phyloP scores from a whole-genome alignment of 2,888 invertebrate species.

The Heteropelma amictum region DNA sequence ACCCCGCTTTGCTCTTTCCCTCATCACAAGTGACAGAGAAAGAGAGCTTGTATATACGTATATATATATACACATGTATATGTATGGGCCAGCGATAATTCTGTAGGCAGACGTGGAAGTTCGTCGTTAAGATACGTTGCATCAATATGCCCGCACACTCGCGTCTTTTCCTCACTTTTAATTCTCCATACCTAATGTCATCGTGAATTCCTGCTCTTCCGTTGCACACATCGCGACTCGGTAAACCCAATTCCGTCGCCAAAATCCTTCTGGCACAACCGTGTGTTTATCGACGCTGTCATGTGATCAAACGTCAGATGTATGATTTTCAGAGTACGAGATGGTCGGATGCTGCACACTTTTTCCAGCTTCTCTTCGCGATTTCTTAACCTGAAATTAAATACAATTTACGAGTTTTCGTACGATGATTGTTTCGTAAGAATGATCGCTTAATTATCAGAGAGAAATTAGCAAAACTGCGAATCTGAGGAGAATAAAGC shows the following conservation, averaged over 20 bases:
- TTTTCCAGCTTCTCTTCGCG: too few species aligned
- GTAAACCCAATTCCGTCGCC: constrained; percentile 45
- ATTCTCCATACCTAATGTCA: constrained; percentile 30
- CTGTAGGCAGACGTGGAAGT: constrained; percentile 54
- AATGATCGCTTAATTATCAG: neutral
- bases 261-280: constrained; percentile 16
- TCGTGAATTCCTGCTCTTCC: constrained; percentile 24
- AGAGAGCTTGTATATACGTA: constrained; percentile 3
- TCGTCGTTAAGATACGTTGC: constrained; percentile 66
- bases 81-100: constrained; percentile 49
- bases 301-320: constrained; percentile 23
- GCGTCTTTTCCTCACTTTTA: constrained; percentile 21
- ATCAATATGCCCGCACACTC: constrained; percentile 55
- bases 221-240: neutral
- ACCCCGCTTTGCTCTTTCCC: constrained; percentile 67
- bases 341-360: too few species aligned
- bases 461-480: neutral
- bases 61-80: constrained; percentile 5
- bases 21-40: neutral
- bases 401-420: too few species aligned
- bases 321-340: constrained; percentile 11
- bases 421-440: too few species aligned
- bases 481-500: constrained; percentile 11
- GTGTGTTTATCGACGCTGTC: constrained; percentile 8
- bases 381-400: too few species aligned